Evolutionary conservation across 2,797 vertebrate genomes (phyloP).

Genomic region (Dendrocincla tyrannina): DNA sequence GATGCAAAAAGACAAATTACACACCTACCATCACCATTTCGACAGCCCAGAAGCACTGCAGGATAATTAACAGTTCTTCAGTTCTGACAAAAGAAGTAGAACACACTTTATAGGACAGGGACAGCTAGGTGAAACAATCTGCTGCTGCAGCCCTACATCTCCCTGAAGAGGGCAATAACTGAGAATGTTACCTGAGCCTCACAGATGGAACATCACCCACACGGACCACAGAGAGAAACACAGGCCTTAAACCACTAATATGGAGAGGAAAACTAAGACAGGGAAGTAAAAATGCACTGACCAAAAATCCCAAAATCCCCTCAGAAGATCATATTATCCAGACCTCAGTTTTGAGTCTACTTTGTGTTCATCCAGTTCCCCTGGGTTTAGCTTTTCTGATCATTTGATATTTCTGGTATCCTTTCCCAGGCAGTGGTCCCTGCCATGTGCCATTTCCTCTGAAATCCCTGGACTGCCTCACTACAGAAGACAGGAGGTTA

Average conservation of each 20-base stretch:
- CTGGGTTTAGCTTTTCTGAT: neutral
- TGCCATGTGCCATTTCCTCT: neutral
- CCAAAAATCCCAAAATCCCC: neutral
- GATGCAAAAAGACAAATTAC: conserved; percentile 55
- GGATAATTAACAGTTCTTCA: conserved; percentile 59
- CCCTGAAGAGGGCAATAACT: neutral
- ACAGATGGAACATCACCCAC: neutral
- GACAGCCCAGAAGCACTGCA: conserved; percentile 61
- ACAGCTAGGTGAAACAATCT: neutral
- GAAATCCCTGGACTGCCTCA: neutral
- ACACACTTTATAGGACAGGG: conserved; percentile 48
- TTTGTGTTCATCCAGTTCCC: neutral
- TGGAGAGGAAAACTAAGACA: neutral
- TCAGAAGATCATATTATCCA: neutral
- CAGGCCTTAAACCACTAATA: neutral
- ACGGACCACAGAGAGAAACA: neutral
- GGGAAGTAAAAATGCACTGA: neutral
- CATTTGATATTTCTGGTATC: neutral
- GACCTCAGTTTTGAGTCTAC: neutral
- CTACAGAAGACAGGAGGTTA: neutral
- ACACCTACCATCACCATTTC: conserved; percentile 58
- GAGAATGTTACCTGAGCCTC: neutral
- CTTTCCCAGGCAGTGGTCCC: neutral
- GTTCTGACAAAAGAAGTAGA: conserved; percentile 48
- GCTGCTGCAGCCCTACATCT: conserved; percentile 6